Evolutionary conservation across 2,113 vertebrate genomes (phyloP).

Genomic region (Lepus americanus): DNA sequence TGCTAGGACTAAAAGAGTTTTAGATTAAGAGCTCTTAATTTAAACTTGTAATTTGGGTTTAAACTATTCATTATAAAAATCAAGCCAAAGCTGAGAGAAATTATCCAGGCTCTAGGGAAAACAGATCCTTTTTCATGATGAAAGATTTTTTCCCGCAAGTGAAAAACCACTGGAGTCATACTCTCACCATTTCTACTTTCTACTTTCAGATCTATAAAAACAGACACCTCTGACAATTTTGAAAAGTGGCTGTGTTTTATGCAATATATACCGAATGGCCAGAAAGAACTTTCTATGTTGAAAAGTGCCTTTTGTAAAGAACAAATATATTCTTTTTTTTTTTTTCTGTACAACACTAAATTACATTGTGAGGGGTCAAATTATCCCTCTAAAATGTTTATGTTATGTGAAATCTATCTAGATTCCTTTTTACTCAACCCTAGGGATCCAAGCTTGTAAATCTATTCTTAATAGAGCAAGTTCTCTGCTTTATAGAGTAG

Average conservation of each 20-base stretch:
- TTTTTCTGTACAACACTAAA: not conserved
- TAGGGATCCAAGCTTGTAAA: not conserved
- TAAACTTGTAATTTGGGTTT: conserved; percentile 80
- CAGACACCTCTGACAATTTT: conserved; percentile 55
- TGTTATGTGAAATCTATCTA: not conserved
- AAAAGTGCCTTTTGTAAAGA: conserved; percentile 60
- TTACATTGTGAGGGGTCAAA: conserved; percentile 36
- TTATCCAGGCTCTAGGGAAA: conserved; percentile 70
- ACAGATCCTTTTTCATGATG: conserved; percentile 74
- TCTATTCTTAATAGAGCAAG: not conserved
- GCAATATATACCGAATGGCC: not conserved
- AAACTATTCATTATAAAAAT: conserved; percentile 79
- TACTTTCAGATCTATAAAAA: conserved; percentile 55
- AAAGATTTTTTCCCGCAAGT: not conserved
- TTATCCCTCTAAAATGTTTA: not conserved
- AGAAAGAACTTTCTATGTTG: conserved; percentile 31
- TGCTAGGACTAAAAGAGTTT: conserved; percentile 73
- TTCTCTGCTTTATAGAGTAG: not conserved
- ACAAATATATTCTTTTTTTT: not conserved
- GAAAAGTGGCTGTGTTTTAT: conserved; percentile 65
- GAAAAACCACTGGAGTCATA: conserved; percentile 54
- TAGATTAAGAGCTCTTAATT: conserved; percentile 73
- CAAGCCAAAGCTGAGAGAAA: conserved; percentile 72
- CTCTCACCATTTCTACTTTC: conserved; percentile 5
- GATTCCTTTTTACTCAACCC: conserved; percentile 11